Evolutionary conservation across 2,113 vertebrate species (phyloP), one percentile per base, ranked within the genome.

Genomic region (Zingel zingel): DNA sequence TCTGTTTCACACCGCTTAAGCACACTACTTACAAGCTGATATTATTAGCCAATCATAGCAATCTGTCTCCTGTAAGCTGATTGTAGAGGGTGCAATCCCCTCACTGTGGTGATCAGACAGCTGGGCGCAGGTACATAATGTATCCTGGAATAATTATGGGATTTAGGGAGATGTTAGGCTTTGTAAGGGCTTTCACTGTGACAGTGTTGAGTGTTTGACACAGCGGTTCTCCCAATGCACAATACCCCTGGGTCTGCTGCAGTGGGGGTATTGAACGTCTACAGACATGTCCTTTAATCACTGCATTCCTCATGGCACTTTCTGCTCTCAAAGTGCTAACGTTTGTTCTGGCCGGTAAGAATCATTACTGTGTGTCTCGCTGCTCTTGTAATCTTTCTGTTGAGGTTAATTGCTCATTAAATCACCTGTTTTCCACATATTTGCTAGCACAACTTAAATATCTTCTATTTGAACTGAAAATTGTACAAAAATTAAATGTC

Each of bases 181-280:
- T 94, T 94, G 94, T 94, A 91, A 95, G 86, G 91, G 89, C 91
- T 92, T 92, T 93, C 93, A 92, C 93, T 94, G 93, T 93, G 91
- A 92, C 90, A 91, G 91, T 75, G 88, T 86, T 82, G 59, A 93
- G 88, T 92, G 91, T 89, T 88, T 94, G 93, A 94, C 94, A 93
- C 82, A 89, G 86, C 74, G 19, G 77, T 47, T 83, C 85, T 91
- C 74, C 74, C 59, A 50, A 68, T 62, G 86, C 85, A 95, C 86
- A 93, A 93, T 94, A 85, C 86, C 85, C 82, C 72, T 2, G 66
- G 63, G 86, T 63, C 54, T 48, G 71, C 78, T 53, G 50, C 14
- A 13, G 72, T 30, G 50, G 33, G 63, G 80, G 64, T 62, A 50
- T 57, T 62, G 36, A 86, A 90, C 88, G 83, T 89, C 87, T 90